These are phyloP conservation scores for Bostrychus sinensis DNA, from an alignment of 2,113 vertebrate genomes.

Conservation along the genomic window DNA sequence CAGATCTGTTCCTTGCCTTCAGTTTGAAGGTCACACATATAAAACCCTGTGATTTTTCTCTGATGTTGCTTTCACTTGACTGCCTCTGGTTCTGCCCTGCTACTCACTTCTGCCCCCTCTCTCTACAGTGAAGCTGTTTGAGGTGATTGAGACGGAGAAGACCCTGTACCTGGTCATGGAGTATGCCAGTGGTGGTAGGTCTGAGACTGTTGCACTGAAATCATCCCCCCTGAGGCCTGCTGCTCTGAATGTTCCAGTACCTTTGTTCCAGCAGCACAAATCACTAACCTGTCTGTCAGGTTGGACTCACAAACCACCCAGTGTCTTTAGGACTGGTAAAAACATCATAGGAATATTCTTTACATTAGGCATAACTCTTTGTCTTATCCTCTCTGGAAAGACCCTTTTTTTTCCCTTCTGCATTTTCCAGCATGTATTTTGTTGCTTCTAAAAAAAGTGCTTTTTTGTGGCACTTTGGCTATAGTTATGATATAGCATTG, in stretches of 20 bases:
- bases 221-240: conserved; percentile 23
- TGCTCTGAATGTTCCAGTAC: conserved; percentile 12
- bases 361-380: too few relatives aligned
- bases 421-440: too few relatives aligned
- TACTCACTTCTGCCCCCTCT: conserved; percentile 13
- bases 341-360: too few relatives aligned
- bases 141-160: conserved; percentile 96
- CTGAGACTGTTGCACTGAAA: conserved; percentile 32
- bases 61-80: not conserved
- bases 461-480: too few relatives aligned
- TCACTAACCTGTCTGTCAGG: not conserved
- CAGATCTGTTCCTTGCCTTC: too few relatives aligned
- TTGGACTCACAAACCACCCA: not conserved
- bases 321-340: too few relatives aligned
- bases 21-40: too few relatives aligned
- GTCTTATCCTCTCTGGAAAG: too few relatives aligned
- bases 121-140: conserved; percentile 91
- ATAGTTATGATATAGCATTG: too few relatives aligned
- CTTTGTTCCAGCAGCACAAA: conserved; percentile 9
- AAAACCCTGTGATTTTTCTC: too few relatives aligned
- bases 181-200: conserved; percentile 91
- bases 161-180: conserved; percentile 95
- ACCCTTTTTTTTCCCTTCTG: too few relatives aligned
- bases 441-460: too few relatives aligned
- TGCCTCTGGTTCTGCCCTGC: conserved; percentile 1